A percentile compares a stretch with the other conserved stretches of the same genome.
Evolutionary conservation across 1,140 invertebrate genomes (phyloP).

Genomic region (Neomicropteryx cornuta): DNA sequence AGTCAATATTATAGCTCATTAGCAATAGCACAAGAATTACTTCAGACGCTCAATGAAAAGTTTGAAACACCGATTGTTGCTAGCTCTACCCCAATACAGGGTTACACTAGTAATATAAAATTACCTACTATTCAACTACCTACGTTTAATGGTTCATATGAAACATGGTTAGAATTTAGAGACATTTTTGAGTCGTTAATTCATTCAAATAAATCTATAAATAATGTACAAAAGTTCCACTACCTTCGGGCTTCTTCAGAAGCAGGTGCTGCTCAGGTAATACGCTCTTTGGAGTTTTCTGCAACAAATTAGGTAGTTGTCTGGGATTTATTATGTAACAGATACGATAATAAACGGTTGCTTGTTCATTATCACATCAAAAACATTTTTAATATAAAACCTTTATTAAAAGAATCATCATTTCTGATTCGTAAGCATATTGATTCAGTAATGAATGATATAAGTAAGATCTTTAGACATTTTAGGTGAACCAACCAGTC

Average conservation of each 20-base stretch:
- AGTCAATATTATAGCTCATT: no score
- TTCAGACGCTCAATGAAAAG: no score
- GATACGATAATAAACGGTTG: conserved; percentile 3
- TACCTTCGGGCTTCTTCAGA: conserved; percentile 16
- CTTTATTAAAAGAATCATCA: conserved; percentile 6
- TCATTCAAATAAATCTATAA: conserved; percentile 11
- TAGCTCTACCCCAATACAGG: no score
- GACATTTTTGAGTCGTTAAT: conserved; percentile 15
- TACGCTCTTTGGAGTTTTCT: conserved; percentile 13
- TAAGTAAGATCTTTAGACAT: conserved; percentile 5
- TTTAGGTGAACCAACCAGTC: conserved; percentile 5
- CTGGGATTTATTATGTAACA: conserved; percentile 4
- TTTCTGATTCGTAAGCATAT: conserved; percentile 3
- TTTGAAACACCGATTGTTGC: no score
- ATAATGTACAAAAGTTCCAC: conserved; percentile 18
- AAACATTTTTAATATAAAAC: conserved; percentile 2
- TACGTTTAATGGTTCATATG: conserved; percentile 12
- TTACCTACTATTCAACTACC: no score
- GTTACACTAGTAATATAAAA: no score
- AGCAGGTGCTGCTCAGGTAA: conserved; percentile 13
- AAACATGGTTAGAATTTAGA: conserved; percentile 15
- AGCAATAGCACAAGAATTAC: no score
- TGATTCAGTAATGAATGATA: conserved; percentile 3
- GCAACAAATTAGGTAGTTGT: conserved; percentile 2
- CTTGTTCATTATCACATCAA: conserved; percentile 5